Evolutionary conservation across 2,797 vertebrate species (phyloP), one percentile per base, ranked within the genome.

Genomic region (Rhabdophis nuchalis): DNA sequence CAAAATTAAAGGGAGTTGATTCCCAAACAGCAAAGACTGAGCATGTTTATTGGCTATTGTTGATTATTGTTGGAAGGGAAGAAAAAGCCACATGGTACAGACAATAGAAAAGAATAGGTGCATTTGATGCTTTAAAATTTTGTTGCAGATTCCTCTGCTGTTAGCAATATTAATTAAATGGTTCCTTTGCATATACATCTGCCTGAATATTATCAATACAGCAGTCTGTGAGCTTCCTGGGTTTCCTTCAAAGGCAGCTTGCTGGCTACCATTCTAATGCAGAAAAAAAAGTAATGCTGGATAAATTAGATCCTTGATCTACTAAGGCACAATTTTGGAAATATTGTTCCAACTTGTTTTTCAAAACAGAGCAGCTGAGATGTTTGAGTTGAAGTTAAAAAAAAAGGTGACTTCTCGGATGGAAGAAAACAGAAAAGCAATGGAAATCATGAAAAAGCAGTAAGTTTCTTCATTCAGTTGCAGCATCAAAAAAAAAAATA

Each of bases 361-460:
- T 68, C 57, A 56, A 46, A 56, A 2, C 50, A 98, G 98, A 95
- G 98, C 97, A 6, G 98, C 98, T 8, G 97, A 98, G 91, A 95
- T 98, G 89, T 97, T 98, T 95, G 97, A 98, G 93, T 97, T 97
- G 54, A 98, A 97, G 89, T 95, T 98, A n/a, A 98, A 98, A 94
- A 98, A 98, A 94, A 91, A 68, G 16, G 95, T 98, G 27, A 97
- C 96, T 56, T 96, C 95, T 60, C 95, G 97, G 90, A 93, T 98
- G 88, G 97, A 98, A 86, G 92, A 97, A 92, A 97, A 98, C 93
- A 95, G 97, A 92, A 98, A 98, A 93, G 98, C 98, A 93, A 97
- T 97, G 54, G 95, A 96, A 95, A 95, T 96, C 1, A 95, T 98
- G 90, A 97, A 96, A 93, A 98, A 97, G 96, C 97, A 98, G 97